These are phyloP conservation scores for Aspidapion aeneum DNA, from an alignment of 2,888 invertebrate genomes.

Conservation along the genomic window DNA sequence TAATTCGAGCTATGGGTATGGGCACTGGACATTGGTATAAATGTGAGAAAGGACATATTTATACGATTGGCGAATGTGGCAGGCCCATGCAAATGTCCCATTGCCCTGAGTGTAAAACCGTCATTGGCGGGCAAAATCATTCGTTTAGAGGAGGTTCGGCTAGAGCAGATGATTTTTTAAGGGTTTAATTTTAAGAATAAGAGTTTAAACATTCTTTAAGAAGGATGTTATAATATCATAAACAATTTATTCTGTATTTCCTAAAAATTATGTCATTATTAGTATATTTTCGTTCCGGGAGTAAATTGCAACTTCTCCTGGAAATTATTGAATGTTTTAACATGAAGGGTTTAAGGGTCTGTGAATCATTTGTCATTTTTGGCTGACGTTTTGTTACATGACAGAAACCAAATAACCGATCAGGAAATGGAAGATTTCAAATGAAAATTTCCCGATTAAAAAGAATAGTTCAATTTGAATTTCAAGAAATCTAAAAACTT, in stretches of 20 bases:
- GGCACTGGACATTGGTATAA: conserved; percentile 65
- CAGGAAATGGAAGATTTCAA: conserved; percentile 40
- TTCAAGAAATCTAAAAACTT: conserved; percentile 13
- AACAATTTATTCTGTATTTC: no score
- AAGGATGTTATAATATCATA: no score
- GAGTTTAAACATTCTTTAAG: no score
- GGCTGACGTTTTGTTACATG: neutral
- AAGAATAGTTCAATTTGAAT: conserved; percentile 34
- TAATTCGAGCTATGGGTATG: conserved; percentile 56
- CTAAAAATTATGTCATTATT: no score
- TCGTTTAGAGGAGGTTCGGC: no score
- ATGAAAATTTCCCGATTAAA: conserved; percentile 38
- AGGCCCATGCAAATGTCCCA: conserved; percentile 54
- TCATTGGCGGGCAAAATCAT: conserved; percentile 56
- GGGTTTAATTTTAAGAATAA: no score
- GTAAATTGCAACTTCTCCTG: conserved; percentile 17
- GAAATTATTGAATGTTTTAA: conserved; percentile 11
- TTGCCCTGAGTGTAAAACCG: conserved; percentile 53
- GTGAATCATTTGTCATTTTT: neutral
- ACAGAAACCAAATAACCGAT: conserved; percentile 23
- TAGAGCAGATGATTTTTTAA: no score
- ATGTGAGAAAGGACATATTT: conserved; percentile 67
- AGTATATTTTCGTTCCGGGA: no score
- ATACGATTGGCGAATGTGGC: conserved; percentile 65
- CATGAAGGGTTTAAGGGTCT: neutral